Conservation (phyloP, 2,888 invertebrate species). For the Tipula lateralis region DNA sequence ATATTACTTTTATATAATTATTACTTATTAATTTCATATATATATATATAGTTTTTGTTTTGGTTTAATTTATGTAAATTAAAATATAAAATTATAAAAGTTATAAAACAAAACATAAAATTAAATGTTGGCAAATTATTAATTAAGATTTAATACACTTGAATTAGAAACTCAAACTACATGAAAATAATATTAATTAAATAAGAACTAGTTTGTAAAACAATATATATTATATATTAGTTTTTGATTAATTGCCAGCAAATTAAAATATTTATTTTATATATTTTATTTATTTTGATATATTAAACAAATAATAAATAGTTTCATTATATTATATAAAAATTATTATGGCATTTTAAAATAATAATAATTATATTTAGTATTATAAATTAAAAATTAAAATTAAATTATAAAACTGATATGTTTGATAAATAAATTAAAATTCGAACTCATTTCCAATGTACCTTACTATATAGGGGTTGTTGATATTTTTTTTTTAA, state of each 20-base stretch:
- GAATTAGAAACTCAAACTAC: background rate
- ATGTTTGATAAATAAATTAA: background rate
- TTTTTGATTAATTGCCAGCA: background rate
- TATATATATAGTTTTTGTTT: background rate
- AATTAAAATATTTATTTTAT: background rate
- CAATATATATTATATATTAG: background rate
- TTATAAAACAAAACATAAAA: background rate
- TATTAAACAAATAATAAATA: background rate
- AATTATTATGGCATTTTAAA: background rate
- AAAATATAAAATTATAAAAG: slow-evolving; percentile 4
- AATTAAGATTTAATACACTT: background rate
- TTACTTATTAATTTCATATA: slow-evolving; percentile 25
- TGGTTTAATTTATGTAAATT: background rate
- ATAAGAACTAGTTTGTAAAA: background rate
- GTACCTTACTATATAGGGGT: slow-evolving; percentile 38
- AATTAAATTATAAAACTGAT: background rate
- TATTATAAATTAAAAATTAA: slow-evolving; percentile 30
- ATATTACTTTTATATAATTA: slow-evolving; percentile 30
- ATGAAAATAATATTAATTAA: background rate
- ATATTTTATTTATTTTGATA: background rate
- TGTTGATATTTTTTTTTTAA: background rate
- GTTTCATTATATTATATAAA: too few species aligned
- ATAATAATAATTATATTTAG: background rate
- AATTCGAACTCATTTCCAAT: slow-evolving; percentile 37
- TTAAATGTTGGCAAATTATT: background rate